A percentile compares a stretch with the other conserved stretches of the same genome.
Conservation (phyloP, 2,113 vertebrate species). For the Struthidea cinerea region DNA sequence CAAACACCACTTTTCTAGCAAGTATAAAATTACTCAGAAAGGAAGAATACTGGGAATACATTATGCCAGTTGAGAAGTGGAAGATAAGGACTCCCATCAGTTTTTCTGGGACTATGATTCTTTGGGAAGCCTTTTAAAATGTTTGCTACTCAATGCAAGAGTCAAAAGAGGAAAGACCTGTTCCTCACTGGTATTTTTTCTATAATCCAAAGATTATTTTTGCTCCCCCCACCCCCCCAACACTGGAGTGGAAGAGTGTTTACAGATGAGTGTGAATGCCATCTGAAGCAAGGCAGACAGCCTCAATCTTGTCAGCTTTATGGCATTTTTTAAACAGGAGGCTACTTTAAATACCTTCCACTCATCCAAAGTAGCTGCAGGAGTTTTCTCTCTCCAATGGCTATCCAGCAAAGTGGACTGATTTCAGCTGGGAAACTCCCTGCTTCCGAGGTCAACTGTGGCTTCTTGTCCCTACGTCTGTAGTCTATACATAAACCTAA, state of each 20-base stretch:
- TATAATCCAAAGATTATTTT: background rate
- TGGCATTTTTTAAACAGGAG: background rate
- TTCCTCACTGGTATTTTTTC: background rate
- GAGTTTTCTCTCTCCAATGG: background rate
- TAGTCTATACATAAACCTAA: background rate
- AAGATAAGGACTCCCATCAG: background rate
- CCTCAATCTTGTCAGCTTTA: background rate
- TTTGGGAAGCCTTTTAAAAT: background rate
- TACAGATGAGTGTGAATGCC: background rate
- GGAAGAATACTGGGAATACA: background rate
- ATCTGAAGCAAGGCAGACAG: background rate
- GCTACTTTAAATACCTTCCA: background rate
- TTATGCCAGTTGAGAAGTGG: background rate
- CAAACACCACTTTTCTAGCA: background rate
- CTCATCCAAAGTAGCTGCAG: background rate
- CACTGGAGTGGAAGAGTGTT: background rate
- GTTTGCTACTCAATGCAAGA: background rate
- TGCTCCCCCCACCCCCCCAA: rapidly evolving
- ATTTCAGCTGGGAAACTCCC: background rate
- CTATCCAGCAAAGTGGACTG: background rate
- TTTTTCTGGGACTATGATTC: background rate
- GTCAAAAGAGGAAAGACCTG: background rate
- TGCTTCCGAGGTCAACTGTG: background rate
- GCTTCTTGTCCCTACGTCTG: background rate
- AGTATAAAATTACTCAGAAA: background rate